A percentile compares a stretch with the other conserved stretches of the same genome.
These are phyloP conservation scores for Crotalus tigris DNA, from an alignment of 2,113 vertebrate genomes.

Conservation along the genomic window DNA sequence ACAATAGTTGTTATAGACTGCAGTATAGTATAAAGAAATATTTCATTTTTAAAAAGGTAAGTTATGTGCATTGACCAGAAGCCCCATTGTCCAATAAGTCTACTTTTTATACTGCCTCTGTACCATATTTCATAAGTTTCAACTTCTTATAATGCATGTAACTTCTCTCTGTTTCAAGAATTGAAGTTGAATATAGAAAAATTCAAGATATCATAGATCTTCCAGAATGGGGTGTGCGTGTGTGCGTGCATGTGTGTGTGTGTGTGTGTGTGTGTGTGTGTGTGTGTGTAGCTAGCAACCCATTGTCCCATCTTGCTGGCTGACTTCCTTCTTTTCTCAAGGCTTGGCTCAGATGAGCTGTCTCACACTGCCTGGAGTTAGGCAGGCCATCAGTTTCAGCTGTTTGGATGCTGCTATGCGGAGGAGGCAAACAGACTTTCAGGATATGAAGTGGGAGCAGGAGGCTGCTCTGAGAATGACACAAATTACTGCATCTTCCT, in stretches of 20 bases:
- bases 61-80: background rate
- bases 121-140: background rate
- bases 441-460: background rate
- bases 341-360: background rate
- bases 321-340: background rate
- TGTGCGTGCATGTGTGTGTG: background rate
- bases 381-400: background rate
- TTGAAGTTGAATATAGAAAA: background rate
- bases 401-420: background rate
- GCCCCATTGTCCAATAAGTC: background rate
- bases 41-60: background rate
- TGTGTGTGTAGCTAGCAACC: background rate
- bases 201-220: background rate
- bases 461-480: background rate
- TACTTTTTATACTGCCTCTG: background rate
- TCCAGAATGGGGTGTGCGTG: background rate
- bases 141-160: background rate
- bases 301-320: background rate
- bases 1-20: background rate
- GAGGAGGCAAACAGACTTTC: background rate
- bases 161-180: background rate
- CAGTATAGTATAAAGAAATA: background rate
- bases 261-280: background rate
- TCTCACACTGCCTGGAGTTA: background rate
- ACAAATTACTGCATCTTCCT: background rate